Conservation (phyloP, 2,113 vertebrate species). For the Mirounga angustirostris region DNA sequence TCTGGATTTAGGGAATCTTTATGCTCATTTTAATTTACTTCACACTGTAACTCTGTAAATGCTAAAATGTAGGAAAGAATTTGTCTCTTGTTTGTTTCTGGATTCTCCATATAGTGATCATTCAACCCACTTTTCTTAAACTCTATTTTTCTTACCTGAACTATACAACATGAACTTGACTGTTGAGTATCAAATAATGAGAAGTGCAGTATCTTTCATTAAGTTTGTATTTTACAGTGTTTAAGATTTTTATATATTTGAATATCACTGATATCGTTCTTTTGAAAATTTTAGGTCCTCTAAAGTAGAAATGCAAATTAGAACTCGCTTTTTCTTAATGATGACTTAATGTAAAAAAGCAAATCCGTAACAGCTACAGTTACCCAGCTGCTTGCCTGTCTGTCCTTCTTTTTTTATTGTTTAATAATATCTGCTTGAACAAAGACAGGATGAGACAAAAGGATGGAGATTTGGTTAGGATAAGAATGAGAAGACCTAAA, state of each 20-base stretch:
- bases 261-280: not conserved
- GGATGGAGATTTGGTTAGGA: not conserved
- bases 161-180: not conserved
- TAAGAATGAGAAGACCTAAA: not conserved
- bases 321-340: not conserved
- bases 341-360: not conserved
- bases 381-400: not conserved
- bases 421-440: not conserved
- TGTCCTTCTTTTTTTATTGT: not conserved
- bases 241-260: not conserved
- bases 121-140: slow-evolving; percentile 4
- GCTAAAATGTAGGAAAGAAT: not conserved
- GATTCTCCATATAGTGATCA: not conserved
- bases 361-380: not conserved
- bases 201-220: not conserved
- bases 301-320: not conserved
- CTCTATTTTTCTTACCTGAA: not conserved
- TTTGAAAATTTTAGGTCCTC: not conserved
- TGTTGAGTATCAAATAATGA: not conserved
- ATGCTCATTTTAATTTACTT: slow-evolving; percentile 30
- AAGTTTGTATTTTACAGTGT: not conserved
- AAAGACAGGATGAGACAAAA: not conserved
- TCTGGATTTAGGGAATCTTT: not conserved
- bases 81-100: not conserved
- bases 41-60: not conserved